These are phyloP conservation scores for Resseliella maxima DNA, from an alignment of 2,888 invertebrate genomes.

Conservation along the genomic window DNA sequence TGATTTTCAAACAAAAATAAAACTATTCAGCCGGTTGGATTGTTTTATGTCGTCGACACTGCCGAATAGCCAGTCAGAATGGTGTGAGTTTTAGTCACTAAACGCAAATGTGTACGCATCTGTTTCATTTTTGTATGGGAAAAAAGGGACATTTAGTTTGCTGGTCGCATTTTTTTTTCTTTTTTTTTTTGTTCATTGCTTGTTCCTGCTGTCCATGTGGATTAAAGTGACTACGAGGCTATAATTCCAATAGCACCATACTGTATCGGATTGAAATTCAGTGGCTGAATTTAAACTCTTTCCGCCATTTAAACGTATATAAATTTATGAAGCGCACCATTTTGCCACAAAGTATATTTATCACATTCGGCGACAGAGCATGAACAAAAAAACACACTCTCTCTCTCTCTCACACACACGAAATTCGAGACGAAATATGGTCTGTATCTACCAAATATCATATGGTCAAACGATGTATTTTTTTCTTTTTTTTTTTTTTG, in stretches of 20 bases:
- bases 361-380: background rate
- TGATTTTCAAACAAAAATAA: background rate
- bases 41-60: conserved; percentile 41
- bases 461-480: conserved; percentile 6
- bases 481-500: background rate
- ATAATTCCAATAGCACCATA: conserved; percentile 2
- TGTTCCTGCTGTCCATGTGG: background rate
- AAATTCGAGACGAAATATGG: conserved; percentile 45
- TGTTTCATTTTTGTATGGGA: conserved; percentile 12
- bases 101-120: background rate
- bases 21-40: conserved; percentile 36
- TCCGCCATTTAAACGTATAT: conserved; percentile 1
- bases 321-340: conserved; percentile 36
- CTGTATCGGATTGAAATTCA: background rate
- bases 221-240: background rate
- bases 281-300: background rate
- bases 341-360: conserved; percentile 46
- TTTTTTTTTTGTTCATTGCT: too few species aligned
- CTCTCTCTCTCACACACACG: background rate
- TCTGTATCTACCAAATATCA: background rate
- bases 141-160: background rate
- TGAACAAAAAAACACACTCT: background rate
- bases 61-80: background rate
- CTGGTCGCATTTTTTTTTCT: background rate
- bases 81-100: background rate